phyloP scores from a whole-genome alignment of 1,140 invertebrate species.

The Popillia japonica region DNA sequence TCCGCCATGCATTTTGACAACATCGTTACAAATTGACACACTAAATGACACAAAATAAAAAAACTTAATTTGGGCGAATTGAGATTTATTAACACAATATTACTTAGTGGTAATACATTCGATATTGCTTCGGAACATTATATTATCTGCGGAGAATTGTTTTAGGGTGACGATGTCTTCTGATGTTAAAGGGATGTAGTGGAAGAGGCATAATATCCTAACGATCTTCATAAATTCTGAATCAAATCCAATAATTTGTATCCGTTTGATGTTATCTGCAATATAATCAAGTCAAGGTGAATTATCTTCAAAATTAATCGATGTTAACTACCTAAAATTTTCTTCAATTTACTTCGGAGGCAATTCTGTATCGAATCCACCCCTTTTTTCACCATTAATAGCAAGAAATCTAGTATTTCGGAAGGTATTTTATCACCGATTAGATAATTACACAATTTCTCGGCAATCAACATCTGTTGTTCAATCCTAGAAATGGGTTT shows the following conservation, averaged over 20 bases:
- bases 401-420: constrained; percentile 51
- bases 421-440: not conserved
- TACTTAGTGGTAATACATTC: not conserved
- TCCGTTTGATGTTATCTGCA: constrained; percentile 24
- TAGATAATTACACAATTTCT: not conserved
- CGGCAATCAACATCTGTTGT: not conserved
- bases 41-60: too few species aligned
- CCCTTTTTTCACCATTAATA: constrained; percentile 60
- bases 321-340: constrained; percentile 54
- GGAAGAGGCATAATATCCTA: constrained; percentile 46
- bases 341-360: constrained; percentile 28
- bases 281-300: constrained; percentile 36
- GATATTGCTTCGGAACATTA: not conserved
- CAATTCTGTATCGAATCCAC: constrained; percentile 61
- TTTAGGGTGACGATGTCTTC: not conserved
- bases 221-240: not conserved
- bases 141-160: not conserved
- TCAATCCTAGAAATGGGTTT: not conserved
- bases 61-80: too few species aligned
- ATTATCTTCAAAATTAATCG: not conserved
- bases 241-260: not conserved
- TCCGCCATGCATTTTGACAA: too few species aligned
- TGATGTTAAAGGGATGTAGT: constrained; percentile 39
- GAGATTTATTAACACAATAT: too few species aligned
- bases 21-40: too few species aligned